These are phyloP conservation scores for Drosophila siamana DNA, from an alignment of 2,888 invertebrate species.

Conservation along the genomic window DNA sequence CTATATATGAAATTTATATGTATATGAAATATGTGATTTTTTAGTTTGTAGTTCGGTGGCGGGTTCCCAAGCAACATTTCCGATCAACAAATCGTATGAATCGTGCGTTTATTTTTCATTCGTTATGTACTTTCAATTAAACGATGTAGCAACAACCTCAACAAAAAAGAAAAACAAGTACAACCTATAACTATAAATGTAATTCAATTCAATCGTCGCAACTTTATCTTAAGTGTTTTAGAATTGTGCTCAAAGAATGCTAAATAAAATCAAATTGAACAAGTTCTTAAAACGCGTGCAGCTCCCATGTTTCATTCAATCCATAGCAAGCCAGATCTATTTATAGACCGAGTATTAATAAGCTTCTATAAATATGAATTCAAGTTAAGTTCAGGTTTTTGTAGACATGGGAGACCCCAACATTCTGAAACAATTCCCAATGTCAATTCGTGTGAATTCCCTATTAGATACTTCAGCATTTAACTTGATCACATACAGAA, in stretches of 20 bases:
- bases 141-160: not conserved
- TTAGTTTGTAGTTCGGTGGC: slow-evolving; percentile 77
- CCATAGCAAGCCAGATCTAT: not conserved
- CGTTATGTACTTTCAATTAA: slow-evolving; percentile 37
- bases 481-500: no score
- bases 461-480: no score
- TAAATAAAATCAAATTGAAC: slow-evolving; percentile 25
- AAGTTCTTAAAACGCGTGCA: slow-evolving; percentile 12
- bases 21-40: slow-evolving; percentile 70
- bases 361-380: not conserved
- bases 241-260: slow-evolving; percentile 46
- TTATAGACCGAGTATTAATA: not conserved
- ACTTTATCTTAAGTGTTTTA: slow-evolving; percentile 50
- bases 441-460: not conserved
- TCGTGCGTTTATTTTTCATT: slow-evolving; percentile 44
- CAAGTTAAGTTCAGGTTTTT: not conserved
- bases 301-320: not conserved
- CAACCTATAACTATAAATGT: slow-evolving; percentile 61
- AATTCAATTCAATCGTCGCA: slow-evolving; percentile 42
- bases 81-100: slow-evolving; percentile 20
- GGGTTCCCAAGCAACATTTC: slow-evolving; percentile 46
- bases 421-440: not conserved
- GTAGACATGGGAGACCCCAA: not conserved
- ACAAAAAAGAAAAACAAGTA: slow-evolving; percentile 46
- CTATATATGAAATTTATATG: slow-evolving; percentile 8